Percentiles rank a stretch among this genome's conserved stretches.
phyloP scores from a whole-genome alignment of 1,140 invertebrate species.

The Pogonomyrmex californicus region DNA sequence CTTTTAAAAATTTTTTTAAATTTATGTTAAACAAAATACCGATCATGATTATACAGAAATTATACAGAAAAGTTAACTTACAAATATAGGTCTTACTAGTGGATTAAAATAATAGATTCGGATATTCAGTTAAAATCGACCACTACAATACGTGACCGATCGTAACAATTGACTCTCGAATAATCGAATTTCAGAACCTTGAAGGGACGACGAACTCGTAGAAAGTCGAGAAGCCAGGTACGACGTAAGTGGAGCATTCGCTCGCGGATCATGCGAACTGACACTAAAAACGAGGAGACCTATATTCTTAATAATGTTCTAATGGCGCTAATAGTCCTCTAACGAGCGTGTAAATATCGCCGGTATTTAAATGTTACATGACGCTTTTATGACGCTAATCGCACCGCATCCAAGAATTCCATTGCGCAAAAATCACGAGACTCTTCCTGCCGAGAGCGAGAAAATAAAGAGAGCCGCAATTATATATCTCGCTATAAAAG shows the following conservation, averaged over 20 bases:
- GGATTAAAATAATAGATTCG: neutral
- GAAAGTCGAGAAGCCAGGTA: conserved; percentile 50
- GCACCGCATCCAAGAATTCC: neutral
- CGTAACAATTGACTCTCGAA: conserved; percentile 7
- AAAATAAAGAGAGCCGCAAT: conserved; percentile 36
- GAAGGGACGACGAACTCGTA: conserved; percentile 56
- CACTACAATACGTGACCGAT: neutral
- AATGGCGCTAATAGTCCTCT: conserved; percentile 59
- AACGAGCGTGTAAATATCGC: conserved; percentile 41
- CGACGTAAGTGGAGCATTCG: conserved; percentile 55
- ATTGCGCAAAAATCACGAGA: conserved; percentile 27
- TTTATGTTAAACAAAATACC: neutral
- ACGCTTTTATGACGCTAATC: conserved; percentile 56
- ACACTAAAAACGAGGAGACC: conserved; percentile 48
- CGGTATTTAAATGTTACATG: conserved; percentile 38
- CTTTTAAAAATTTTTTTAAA: neutral
- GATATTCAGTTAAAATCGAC: neutral
- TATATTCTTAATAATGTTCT: conserved; percentile 68
- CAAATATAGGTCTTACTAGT: neutral
- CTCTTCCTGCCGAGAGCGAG: conserved; percentile 43
- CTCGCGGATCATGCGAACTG: conserved; percentile 55
- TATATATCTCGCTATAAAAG: conserved; percentile 16
- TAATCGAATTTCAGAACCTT: conserved; percentile 52
- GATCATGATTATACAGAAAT: neutral
- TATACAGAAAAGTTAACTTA: neutral